Evolutionary conservation across 2,113 vertebrate species (phyloP), one percentile per base, ranked within the genome.

Genomic region (Saguinus midas): DNA sequence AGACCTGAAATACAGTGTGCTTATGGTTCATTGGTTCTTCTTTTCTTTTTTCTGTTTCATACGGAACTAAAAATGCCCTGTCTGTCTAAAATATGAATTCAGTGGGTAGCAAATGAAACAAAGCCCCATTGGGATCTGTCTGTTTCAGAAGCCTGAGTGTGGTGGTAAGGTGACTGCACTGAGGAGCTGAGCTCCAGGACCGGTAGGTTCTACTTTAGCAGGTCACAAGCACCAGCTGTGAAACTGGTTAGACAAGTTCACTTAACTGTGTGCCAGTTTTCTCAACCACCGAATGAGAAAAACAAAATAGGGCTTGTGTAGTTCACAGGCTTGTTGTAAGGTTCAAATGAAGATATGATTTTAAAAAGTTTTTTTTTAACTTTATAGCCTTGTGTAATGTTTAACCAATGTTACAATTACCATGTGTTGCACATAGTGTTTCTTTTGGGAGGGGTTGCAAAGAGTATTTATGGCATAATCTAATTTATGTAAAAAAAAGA

Each of bases 1-100:
- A 50, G 29, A 52, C 58, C 7, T 79, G 70, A 83, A 57, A 68
- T 40, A 55, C n/a, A 76, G 23, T 3, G 6, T 82, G 40, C 27
- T 14, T 0, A 1, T 32, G n/a, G 52, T 35, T 79, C 29, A 20
- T 16, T 0, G 27, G 0, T 14, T 64, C 61, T 14, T 64, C 5
- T 61, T 58, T 79, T 55, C 6, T 37, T 75, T 76, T 75, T 48
- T 70, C 50, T 5, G 52, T 87, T 86, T 75, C 75, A 68, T 35
- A 94, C 5, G 32, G 55, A 81, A n/a, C 43, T 48, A 76, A 57
- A 23, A 82, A 35, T 43, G 17, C 14, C 25, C 29, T 52, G 6
- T 21, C 50, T 48, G 32, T 40, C 66, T 45, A 43, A 61, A 79
- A 79, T 16, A 14, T 37, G n/a, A 73, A 29, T 25, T 45, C 23